Evolutionary conservation across 1,140 invertebrate genomes (phyloP).

Genomic region (Brachionus asplanchnoidis): DNA sequence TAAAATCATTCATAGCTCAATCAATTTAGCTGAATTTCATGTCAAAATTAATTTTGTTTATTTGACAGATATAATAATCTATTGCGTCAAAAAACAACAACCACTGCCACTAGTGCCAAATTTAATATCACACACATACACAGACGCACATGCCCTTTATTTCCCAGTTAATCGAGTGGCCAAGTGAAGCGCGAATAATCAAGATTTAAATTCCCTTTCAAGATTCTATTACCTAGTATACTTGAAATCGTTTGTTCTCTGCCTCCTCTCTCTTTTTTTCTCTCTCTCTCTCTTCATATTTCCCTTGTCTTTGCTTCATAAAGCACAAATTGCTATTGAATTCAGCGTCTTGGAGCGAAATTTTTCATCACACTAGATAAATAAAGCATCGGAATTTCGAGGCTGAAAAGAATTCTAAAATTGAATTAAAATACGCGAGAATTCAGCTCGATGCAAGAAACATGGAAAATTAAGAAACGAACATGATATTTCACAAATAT

Average conservation of each 20-base stretch:
- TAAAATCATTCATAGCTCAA: slow-evolving; percentile 8
- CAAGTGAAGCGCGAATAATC: slow-evolving; percentile 11
- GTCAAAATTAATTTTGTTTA: slow-evolving; percentile 36
- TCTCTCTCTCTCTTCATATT: not conserved
- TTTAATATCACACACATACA: not conserved
- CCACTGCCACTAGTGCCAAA: not conserved
- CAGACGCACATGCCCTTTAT: not conserved
- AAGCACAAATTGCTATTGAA: not conserved
- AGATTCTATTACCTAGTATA: not conserved
- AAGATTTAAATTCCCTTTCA: not conserved
- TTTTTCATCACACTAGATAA: not conserved
- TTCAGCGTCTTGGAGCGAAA: slow-evolving; percentile 3
- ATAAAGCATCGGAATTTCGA: not conserved
- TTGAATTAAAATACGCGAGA: not conserved
- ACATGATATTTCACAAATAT: slow-evolving; percentile 30
- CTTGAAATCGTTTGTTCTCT: not conserved
- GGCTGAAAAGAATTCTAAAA: slow-evolving; percentile 6
- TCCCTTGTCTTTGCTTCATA: not conserved
- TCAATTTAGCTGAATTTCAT: slow-evolving; percentile 1
- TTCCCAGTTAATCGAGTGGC: not conserved
- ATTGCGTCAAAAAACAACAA: slow-evolving; percentile 34
- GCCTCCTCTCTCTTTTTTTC: not conserved
- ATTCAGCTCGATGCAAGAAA: not conserved
- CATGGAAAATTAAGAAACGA: not conserved
- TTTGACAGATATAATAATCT: slow-evolving; percentile 32